A percentile compares a stretch with the other conserved stretches of the same genome.
Conservation (phyloP, 2,888 invertebrate genomes). For the Dolichopus griseipennis region DNA sequence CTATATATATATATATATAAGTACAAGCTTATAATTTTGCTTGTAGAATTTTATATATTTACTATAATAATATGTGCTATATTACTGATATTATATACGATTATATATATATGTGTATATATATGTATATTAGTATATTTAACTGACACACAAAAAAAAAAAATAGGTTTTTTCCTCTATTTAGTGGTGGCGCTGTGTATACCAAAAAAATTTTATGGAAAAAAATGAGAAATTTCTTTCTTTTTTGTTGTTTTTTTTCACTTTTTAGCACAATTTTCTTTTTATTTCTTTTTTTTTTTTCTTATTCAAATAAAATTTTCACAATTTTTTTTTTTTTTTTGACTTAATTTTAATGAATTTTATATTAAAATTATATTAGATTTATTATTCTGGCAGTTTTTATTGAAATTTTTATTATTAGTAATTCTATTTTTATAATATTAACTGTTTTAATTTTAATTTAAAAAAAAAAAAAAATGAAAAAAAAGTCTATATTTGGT, state of each 20-base stretch:
- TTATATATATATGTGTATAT: background rate
- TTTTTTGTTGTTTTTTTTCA: background rate
- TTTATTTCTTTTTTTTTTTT: background rate
- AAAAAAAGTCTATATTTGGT: background rate
- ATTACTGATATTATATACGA: background rate
- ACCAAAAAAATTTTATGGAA: background rate
- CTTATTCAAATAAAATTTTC: background rate
- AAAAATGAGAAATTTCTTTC: background rate
- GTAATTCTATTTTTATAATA: background rate
- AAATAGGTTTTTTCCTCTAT: constrained; percentile 3
- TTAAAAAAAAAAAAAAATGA: background rate
- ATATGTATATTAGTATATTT: background rate
- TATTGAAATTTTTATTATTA: background rate
- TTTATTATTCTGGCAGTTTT: background rate
- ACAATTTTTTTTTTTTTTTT: too few relatives aligned
- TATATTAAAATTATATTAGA: background rate
- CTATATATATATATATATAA: too few relatives aligned
- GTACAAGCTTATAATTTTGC: background rate
- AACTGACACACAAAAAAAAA: background rate
- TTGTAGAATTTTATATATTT: background rate
- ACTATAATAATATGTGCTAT: too few relatives aligned
- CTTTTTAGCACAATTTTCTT: background rate
- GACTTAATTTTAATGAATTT: background rate
- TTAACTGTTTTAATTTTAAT: too few relatives aligned
- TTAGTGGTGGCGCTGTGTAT: constrained; percentile 4